Conservation (phyloP, 2,888 invertebrate species). For the Drosophila borealis region DNA sequence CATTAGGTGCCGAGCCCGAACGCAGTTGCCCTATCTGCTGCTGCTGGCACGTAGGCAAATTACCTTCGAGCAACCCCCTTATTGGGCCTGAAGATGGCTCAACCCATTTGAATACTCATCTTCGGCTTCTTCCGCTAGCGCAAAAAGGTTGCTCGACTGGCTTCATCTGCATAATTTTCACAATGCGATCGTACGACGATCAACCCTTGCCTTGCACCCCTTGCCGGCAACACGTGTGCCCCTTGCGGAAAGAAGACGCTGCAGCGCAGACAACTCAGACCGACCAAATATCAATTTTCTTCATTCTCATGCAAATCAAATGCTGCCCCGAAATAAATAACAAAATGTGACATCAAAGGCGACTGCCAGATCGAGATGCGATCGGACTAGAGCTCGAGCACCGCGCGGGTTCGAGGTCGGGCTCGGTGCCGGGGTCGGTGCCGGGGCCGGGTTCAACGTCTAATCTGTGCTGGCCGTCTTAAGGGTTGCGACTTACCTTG, state of each 20-base stretch:
- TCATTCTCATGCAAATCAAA: constrained; percentile 84
- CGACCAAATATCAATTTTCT: constrained; percentile 84
- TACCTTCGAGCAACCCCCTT: constrained; percentile 70
- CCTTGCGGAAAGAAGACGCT: constrained; percentile 64
- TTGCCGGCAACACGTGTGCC: constrained; percentile 66
- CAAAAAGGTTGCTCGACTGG: constrained; percentile 59
- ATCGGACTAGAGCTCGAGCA: constrained; percentile 22
- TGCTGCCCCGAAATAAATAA: constrained; percentile 74
- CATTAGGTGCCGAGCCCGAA: constrained; percentile 57
- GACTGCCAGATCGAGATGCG: constrained; percentile 41
- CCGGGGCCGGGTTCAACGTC: constrained; percentile 56
- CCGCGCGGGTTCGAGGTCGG: constrained; percentile 11
- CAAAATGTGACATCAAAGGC: constrained; percentile 72
- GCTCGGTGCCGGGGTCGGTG: constrained; percentile 26
- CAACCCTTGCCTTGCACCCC: constrained; percentile 66
- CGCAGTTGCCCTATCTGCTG: constrained; percentile 47
- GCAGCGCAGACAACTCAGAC: constrained; percentile 67
- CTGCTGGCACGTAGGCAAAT: constrained; percentile 77
- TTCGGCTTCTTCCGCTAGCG: constrained; percentile 58
- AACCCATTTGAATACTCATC: constrained; percentile 84
- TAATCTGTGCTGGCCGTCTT: constrained; percentile 56
- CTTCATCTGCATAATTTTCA: constrained; percentile 83
- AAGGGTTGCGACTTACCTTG: constrained; percentile 58
- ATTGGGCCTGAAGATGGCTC: constrained; percentile 51
- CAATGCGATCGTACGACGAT: constrained; percentile 65